Evolutionary conservation across 2,113 vertebrate species (phyloP).

Genomic region (Promerops cafer): DNA sequence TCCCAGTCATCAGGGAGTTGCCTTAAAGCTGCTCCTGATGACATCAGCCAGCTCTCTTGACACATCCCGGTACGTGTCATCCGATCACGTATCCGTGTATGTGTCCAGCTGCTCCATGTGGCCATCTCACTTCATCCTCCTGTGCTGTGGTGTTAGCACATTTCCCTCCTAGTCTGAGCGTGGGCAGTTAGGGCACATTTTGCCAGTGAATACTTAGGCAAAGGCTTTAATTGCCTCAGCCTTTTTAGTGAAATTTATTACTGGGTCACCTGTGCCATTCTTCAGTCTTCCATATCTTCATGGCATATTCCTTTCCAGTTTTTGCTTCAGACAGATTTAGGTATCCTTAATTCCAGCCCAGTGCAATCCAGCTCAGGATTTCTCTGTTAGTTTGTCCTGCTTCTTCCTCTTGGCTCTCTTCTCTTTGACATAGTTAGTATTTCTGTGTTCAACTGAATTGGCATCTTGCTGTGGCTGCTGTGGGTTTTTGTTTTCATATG

Average conservation of each 20-base stretch:
- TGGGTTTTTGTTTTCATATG: not conserved
- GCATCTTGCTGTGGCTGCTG: not conserved
- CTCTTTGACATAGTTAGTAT: not conserved
- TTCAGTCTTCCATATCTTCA: not conserved
- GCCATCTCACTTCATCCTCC: not conserved
- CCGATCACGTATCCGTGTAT: accelerated
- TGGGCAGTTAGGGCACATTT: not conserved
- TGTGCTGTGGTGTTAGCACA: not conserved
- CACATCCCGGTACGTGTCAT: accelerated
- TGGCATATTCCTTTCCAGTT: not conserved
- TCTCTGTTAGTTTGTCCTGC: not conserved
- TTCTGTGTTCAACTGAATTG: not conserved
- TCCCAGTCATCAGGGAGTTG: not conserved
- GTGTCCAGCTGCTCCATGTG: not conserved
- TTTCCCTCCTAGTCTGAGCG: not conserved
- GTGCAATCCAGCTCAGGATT: not conserved
- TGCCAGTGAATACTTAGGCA: not conserved
- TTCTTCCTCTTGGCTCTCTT: not conserved
- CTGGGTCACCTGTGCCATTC: not conserved
- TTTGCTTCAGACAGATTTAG: not conserved
- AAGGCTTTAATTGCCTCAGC: not conserved
- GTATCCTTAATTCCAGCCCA: not conserved
- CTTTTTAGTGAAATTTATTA: not conserved
- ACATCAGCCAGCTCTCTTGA: not conserved
- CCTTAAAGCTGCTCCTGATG: not conserved